Evolutionary conservation across 2,888 invertebrate species (phyloP).

Genomic region (Sepiola atlantica): DNA sequence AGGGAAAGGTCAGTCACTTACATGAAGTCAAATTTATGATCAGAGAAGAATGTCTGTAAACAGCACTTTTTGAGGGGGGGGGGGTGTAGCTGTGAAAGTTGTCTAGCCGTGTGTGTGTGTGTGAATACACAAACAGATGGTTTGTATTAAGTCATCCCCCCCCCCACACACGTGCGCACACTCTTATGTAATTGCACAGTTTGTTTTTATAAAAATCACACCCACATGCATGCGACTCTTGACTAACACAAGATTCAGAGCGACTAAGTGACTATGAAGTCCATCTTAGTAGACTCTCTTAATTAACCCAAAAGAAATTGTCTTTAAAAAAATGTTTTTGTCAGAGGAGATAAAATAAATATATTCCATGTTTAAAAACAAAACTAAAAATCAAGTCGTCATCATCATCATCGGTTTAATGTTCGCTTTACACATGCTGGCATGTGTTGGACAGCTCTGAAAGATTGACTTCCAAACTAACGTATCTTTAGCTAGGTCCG

Average conservation of each 20-base stretch:
- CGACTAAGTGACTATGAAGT: not conserved
- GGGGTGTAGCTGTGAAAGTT: not conserved
- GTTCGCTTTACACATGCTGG: too few relatives aligned
- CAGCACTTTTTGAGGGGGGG: not conserved
- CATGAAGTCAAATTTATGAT: not conserved
- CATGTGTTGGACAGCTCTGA: too few relatives aligned
- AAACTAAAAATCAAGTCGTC: too few relatives aligned
- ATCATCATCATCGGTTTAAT: too few relatives aligned
- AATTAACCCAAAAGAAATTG: not conserved
- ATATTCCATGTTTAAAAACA: too few relatives aligned
- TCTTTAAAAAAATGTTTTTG: too few relatives aligned
- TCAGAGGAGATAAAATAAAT: too few relatives aligned
- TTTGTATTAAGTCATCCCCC: not conserved
- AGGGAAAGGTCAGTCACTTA: not conserved
- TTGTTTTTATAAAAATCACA: not conserved
- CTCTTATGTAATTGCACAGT: not conserved
- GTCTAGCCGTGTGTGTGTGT: not conserved
- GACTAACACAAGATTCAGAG: not conserved
- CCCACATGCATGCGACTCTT: not conserved
- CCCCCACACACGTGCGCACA: not conserved
- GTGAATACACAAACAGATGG: not conserved
- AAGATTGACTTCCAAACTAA: too few relatives aligned
- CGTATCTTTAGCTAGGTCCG: too few relatives aligned
- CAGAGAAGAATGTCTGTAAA: not conserved
- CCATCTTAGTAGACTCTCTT: not conserved